These are phyloP conservation scores for Xestia sexstrigata DNA, from an alignment of 2,888 invertebrate genomes.

Conservation along the genomic window DNA sequence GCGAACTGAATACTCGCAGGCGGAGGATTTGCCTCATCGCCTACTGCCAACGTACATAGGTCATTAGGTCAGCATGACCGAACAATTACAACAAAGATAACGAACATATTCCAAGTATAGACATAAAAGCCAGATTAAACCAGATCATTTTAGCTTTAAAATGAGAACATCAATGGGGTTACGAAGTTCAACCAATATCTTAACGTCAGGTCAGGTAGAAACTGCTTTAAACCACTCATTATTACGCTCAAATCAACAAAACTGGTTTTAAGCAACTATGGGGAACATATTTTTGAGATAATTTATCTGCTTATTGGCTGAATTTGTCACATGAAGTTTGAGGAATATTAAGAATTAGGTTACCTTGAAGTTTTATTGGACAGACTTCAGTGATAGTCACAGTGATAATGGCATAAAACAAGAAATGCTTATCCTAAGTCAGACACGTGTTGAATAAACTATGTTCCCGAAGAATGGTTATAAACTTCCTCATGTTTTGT, in stretches of 20 bases:
- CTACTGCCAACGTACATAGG: conserved; percentile 88
- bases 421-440: background rate
- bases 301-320: conserved; percentile 7
- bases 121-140: conserved; percentile 51
- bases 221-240: conserved; percentile 49
- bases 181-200: conserved; percentile 59
- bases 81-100: conserved; percentile 66
- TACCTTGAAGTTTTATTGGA: conserved; percentile 30
- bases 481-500: conserved; percentile 59
- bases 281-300: background rate
- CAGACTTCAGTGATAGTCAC: conserved; percentile 6
- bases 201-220: conserved; percentile 37
- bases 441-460: conserved; percentile 53
- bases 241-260: conserved; percentile 14
- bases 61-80: conserved; percentile 82
- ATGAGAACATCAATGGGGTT: conserved; percentile 54
- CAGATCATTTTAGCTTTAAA: conserved; percentile 54
- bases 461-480: conserved; percentile 43
- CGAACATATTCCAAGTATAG: conserved; percentile 31
- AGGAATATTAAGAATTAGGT: conserved; percentile 22
- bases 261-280: conserved; percentile 20
- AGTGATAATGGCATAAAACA: conserved; percentile 6
- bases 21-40: conserved; percentile 88
- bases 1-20: conserved; percentile 85
- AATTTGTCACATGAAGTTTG: background rate